Base-by-base conservation (phyloP, 2,113 vertebrate species). In the Gymnorhina tibicen region DNA sequence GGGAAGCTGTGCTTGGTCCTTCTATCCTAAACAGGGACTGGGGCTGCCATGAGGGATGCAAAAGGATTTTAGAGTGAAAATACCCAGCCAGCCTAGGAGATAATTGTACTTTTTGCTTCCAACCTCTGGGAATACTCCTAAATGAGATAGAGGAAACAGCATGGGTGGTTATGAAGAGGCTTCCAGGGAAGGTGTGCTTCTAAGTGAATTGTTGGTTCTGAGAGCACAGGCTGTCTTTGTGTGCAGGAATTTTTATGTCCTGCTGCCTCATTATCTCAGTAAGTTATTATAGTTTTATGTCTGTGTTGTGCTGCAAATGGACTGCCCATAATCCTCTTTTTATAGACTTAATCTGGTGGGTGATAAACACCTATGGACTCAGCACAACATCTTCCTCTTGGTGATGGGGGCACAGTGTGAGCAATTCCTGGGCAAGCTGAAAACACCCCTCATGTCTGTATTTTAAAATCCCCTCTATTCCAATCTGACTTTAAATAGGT, bases 231-330 rank as follows among this genome's bases (percentile, higher is more conserved):
- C 93, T 92, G n/a, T 10, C 84, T 89, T 85, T 87, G 60, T 52
- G 6, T 8, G 39, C 81, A 60, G 66, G 52, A 78, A 44, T 30
- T 91, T 93, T 96, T 91, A 86, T 56, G 77, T 91, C 89, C 86
- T 49, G 62, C 93, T 85, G 78, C 77, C 89, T 95, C 89, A 68
- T 95, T 96, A 94, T 96, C 81, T 89, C 58, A 0, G 85, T 83
- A 96, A 97, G 66, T 94, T 92, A 91, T 82, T 93, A 85, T 35
- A 69, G 78, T 72, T 94, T 95, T 93, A 90, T 83, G 62, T 82
- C 85, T 80, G 32, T 94, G 74, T 95, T 87, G 87, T 87, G 85
- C 87, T 91, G 91, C 78, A 95, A 91, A 96, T 53, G 74, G 87
- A 62, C 94, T 94, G 87, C 74, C 74, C 64, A 55, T 95, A 96